Base-by-base conservation (phyloP, 2,113 vertebrate genomes). In the Pseudorasbora parva region DNA sequence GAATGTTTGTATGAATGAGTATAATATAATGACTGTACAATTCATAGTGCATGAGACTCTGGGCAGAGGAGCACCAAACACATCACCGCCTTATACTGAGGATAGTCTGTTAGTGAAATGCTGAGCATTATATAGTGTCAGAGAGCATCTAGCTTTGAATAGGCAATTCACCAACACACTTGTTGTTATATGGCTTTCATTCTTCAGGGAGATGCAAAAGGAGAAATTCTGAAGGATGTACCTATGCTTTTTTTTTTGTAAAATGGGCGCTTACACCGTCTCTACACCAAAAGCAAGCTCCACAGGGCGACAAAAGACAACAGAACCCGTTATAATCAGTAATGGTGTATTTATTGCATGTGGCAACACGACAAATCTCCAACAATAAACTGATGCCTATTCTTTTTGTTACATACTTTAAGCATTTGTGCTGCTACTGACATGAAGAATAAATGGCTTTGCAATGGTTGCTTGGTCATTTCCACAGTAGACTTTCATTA, bases 41-140 rank as follows among this genome's bases (percentile, higher is more conserved):
- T 51, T 81, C 64, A 81, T 21, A 45, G 37, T 45, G 69, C n/a
- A 62, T 43, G 37, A 47, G 33, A 21, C 19, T 75, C 25, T 74
- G 47, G 1, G 47, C 8, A 19, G 33, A 30, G 54, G 19, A 41
- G 21, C 64, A 68, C 30, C 5, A 19, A 21, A 8, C 45, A 73
- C 47, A 57, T n/a, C 12, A 11, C 49, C 57, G 74, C 19, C 17
- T 57, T 19, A 23, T 51, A 76, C 1, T 27, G 49, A 56, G 51
- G 3, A 57, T 8, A 73, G 12, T 72, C 14, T 27, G 37, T 37
- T 37, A 1, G 37, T 37, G 41, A 15, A 74, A 30, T 17, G 3
- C 49, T 51, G 71, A 73, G 23, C 23, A 41, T 9, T 15, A 8
- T 68, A 15, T 47, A 54, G n/a, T 23, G n/a, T 72, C 69, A 69